phyloP scores from a whole-genome alignment of 2,797 vertebrate species.

The Vespertilio murinus region DNA sequence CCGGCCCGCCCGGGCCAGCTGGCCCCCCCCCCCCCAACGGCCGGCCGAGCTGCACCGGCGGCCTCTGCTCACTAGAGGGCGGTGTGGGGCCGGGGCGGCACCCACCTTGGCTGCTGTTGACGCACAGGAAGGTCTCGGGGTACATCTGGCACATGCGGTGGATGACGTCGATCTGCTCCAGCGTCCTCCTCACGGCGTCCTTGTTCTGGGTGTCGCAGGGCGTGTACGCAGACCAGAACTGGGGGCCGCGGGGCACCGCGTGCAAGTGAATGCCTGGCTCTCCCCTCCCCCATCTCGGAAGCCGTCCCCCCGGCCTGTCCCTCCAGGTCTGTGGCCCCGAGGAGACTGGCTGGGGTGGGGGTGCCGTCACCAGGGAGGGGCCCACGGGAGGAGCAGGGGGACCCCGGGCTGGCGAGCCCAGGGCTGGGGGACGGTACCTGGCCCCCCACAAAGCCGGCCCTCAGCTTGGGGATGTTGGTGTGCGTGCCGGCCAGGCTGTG shows the following conservation, averaged over 20 bases:
- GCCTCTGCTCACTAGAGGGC: not conserved
- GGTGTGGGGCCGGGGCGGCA: accelerated
- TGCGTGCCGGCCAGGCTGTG: slow-evolving; percentile 85
- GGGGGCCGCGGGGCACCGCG: accelerated
- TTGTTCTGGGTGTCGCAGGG: slow-evolving; percentile 92
- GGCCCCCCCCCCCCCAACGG: accelerated
- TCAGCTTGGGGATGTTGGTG: slow-evolving; percentile 94
- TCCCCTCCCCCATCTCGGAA: accelerated
- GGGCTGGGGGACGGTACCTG: slow-evolving; percentile 86
- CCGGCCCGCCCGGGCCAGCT: too few species aligned
- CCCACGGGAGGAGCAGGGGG: accelerated
- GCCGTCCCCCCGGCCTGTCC: not conserved
- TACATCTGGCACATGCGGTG: slow-evolving; percentile 92
- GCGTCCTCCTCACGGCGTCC: slow-evolving; percentile 90
- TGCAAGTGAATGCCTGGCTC: accelerated
- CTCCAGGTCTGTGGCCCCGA: not conserved
- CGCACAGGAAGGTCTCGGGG: slow-evolving; percentile 87
- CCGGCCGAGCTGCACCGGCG: not conserved
- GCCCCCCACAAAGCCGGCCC: slow-evolving; percentile 87
- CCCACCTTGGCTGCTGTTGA: slow-evolving; percentile 84
- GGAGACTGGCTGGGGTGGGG: too few species aligned
- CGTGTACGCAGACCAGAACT: slow-evolving; percentile 95
- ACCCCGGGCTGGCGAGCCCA: accelerated
- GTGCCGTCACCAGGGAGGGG: accelerated
- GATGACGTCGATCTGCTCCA: slow-evolving; percentile 96